Base-by-base conservation (phyloP, 2,113 vertebrate species). In the Pelecanoides urinatrix region DNA sequence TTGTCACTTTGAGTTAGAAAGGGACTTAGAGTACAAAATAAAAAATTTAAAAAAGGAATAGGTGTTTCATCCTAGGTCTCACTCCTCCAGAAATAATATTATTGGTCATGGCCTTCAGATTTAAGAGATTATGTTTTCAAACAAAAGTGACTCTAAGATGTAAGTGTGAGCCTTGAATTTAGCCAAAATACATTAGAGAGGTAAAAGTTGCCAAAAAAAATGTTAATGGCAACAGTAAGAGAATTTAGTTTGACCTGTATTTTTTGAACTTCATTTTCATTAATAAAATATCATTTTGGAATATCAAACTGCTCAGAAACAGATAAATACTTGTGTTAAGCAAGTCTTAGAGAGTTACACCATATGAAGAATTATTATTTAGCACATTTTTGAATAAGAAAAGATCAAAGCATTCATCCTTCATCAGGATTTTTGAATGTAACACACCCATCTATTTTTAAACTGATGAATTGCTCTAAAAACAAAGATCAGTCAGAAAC, bases 401-500 rank as follows among this genome's bases (percentile, higher is more conserved):
- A 55, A 52, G 45, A 85, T 96, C 88, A 87, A 88, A 91, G 59
- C 17, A 89, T 66, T 85, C 62, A 66, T 90, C 27, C 32, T 62
- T 93, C 38, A 62, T 44, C 16, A 14, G 29, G 50, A 90, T 90
- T 92, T 93, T 94, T 88, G 17, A 87, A 71, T 74, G 45, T 63
- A 93, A 94, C 30, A n/a, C 13, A 50, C 25, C 18, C 47, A 76
- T 77, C 58, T 95, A 94, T 92, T 95, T 92, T 62, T 96, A 96
- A 95, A 93, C 47, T 77, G 83, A 97, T 88, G 10, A 94, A 97
- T 97, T 94, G 67, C 56, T 97, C 75, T 80, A 75, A 93, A 94
- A 97, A 84, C 86, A 95, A 86, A 96, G 82, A 90, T 78, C 86
- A 96, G 65, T 89, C 94, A 97, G 91, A 92, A 94, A 88, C 50